Conservation (phyloP, 2,888 invertebrate genomes). For the Melanchra persicariae region DNA sequence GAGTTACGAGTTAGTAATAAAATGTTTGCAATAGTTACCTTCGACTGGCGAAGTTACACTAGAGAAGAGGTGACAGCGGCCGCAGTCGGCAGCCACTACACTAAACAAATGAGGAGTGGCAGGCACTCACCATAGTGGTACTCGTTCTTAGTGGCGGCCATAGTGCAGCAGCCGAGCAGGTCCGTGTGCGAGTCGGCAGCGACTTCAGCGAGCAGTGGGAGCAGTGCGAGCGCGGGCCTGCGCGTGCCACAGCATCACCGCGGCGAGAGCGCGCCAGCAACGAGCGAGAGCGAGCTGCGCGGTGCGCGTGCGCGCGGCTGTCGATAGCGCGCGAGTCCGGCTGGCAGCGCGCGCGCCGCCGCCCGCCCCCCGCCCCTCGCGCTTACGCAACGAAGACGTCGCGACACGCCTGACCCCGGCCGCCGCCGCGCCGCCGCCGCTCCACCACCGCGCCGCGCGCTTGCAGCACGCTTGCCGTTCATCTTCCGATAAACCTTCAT, state of each 20-base stretch:
- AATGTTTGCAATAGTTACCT: conserved; percentile 33
- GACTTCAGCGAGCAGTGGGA: too few species aligned
- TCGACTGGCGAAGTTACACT: background rate
- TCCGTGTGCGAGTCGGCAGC: too few species aligned
- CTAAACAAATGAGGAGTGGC: conserved; percentile 6
- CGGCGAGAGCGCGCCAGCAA: conserved; percentile 50
- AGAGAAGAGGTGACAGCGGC: background rate
- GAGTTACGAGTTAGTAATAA: conserved; percentile 32
- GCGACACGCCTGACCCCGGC: conserved; percentile 66
- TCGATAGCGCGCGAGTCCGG: conserved; percentile 77
- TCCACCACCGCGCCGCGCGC: conserved; percentile 37
- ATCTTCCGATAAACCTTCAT: background rate
- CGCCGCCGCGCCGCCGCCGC: conserved; percentile 33
- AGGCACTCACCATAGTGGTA: conserved; percentile 84
- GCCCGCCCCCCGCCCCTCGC: conserved; percentile 25
- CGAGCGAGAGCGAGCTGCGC: conserved; percentile 54
- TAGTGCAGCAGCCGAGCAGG: conserved; percentile 68
- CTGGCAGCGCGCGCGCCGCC: conserved; percentile 47
- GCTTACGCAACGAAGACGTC: conserved; percentile 72
- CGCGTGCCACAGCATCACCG: conserved; percentile 60
- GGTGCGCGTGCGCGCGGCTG: conserved; percentile 77
- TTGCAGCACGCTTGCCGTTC: background rate
- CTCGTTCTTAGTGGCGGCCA: conserved; percentile 79
- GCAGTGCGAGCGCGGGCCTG: conserved; percentile 18
- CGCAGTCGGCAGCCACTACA: background rate